These are phyloP conservation scores for Spongilla lacustris DNA, from an alignment of 37 sponge, comb jelly and placozoan genomes.

Conservation along the genomic window DNA sequence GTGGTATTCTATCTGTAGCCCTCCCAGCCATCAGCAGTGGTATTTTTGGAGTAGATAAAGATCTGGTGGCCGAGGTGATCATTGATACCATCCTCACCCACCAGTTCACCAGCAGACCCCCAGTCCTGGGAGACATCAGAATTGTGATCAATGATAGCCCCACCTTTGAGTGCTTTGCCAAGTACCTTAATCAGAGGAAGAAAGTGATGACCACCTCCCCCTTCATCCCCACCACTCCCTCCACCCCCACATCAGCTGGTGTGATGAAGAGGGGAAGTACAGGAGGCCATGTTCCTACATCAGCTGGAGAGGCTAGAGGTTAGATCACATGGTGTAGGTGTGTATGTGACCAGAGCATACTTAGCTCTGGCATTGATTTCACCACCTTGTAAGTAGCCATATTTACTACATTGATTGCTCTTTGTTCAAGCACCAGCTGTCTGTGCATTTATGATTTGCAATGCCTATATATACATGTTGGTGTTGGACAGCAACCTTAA, in stretches of 20 bases:
- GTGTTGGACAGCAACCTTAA: too few relatives aligned
- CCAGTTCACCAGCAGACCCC: constrained; percentile 22
- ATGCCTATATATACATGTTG: too few relatives aligned
- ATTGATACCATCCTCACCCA: constrained; percentile 40
- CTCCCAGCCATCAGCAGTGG: constrained; percentile 81
- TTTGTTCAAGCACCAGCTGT: too few relatives aligned
- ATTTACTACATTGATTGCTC: too few relatives aligned
- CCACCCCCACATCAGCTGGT: neutral
- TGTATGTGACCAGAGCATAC: too few relatives aligned
- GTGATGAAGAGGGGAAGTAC: neutral
- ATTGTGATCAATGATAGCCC: constrained; percentile 73
- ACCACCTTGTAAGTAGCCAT: too few relatives aligned
- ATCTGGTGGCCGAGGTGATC: constrained; percentile 25
- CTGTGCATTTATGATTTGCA: too few relatives aligned
- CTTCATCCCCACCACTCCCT: neutral
- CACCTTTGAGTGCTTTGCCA: constrained; percentile 39
- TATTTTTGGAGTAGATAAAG: constrained; percentile 68
- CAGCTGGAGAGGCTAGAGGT: neutral
- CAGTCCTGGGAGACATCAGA: constrained; percentile 60
- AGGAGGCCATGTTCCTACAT: neutral
- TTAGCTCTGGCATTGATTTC: too few relatives aligned
- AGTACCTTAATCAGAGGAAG: neutral
- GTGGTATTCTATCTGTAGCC: constrained; percentile 44
- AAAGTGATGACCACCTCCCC: neutral
- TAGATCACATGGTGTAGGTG: neutral